phyloP scores from a whole-genome alignment of 2,888 invertebrate genomes.

The Yponomeuta malinellus region DNA sequence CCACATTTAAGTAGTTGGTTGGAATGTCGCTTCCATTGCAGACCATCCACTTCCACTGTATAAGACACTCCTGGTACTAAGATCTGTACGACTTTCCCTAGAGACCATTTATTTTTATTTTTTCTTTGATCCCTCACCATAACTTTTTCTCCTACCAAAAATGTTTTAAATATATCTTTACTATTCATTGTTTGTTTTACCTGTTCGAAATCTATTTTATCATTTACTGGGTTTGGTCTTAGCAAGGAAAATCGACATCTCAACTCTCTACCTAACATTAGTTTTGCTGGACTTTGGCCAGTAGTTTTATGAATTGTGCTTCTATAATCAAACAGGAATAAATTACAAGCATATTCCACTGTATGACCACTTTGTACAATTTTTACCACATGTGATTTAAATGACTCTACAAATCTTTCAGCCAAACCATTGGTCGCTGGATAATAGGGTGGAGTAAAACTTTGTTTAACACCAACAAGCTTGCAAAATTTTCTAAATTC shows the following conservation, averaged over 20 bases:
- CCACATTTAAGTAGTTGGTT: too few species aligned
- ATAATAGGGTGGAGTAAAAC: too few species aligned
- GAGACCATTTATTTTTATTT: constrained; percentile 3
- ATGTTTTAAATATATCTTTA: constrained; percentile 1
- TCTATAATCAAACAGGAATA: not conserved
- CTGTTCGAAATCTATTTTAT: not conserved
- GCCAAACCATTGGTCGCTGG: too few species aligned
- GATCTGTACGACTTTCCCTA: not conserved
- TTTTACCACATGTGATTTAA: too few species aligned
- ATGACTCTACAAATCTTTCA: too few species aligned
- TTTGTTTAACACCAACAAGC: too few species aligned
- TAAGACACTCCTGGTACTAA: not conserved
- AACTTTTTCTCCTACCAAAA: constrained; percentile 1
- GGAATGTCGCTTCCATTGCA: not conserved
- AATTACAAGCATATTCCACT: not conserved
- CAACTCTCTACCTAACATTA: not conserved
- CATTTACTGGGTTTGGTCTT: not conserved
- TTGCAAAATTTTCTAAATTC: not conserved
- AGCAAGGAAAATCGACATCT: not conserved
- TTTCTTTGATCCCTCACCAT: constrained; percentile 3
- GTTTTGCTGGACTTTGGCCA: not conserved
- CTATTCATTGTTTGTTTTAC: constrained; percentile 4
- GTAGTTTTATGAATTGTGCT: not conserved
- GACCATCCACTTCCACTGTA: too few species aligned
- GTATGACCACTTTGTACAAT: not conserved